A percentile compares a stretch with the other conserved stretches of the same genome.
Conservation (phyloP, 2,888 invertebrate species). For the Abrostola tripartita region DNA sequence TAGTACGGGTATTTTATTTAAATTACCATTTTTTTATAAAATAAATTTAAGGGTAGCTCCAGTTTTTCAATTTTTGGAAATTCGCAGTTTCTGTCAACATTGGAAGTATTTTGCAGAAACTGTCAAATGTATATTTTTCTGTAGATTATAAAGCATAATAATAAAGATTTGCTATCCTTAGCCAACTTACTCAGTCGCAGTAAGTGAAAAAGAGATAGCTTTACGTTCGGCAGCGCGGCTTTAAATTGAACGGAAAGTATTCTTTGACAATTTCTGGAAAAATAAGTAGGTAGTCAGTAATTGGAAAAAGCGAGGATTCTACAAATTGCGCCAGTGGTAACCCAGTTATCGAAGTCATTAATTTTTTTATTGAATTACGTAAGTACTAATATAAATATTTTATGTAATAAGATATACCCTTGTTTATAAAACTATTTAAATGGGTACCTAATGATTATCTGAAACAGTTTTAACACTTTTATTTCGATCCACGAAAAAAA, state of each 20-base stretch:
- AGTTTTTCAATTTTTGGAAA: slow-evolving; percentile 39
- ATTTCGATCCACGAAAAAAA: background rate
- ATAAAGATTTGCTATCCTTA: slow-evolving; percentile 61
- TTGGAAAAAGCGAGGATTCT: slow-evolving; percentile 27
- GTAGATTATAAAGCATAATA: slow-evolving; percentile 30
- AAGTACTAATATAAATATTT: slow-evolving; percentile 55
- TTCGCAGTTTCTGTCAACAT: slow-evolving; percentile 9
- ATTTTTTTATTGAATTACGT: slow-evolving; percentile 58
- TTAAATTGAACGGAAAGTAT: slow-evolving; percentile 20
- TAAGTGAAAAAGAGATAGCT: slow-evolving; percentile 66
- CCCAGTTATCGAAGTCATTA: slow-evolving; percentile 69
- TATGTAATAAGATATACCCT: slow-evolving; percentile 44
- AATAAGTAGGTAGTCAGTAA: background rate
- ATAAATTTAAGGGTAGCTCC: slow-evolving; percentile 47
- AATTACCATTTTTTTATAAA: slow-evolving; percentile 64
- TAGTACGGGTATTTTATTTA: slow-evolving; percentile 81
- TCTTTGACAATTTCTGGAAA: slow-evolving; percentile 22
- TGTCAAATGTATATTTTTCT: slow-evolving; percentile 25
- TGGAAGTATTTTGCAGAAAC: slow-evolving; percentile 12
- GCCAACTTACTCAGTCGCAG: slow-evolving; percentile 68
- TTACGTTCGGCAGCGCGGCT: slow-evolving; percentile 51
- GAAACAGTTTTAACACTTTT: too few species aligned
- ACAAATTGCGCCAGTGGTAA: slow-evolving; percentile 45
- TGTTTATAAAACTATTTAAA: background rate
- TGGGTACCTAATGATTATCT: too few species aligned